phyloP scores from a whole-genome alignment of 2,888 invertebrate species.

The Zygaena filipendulae region DNA sequence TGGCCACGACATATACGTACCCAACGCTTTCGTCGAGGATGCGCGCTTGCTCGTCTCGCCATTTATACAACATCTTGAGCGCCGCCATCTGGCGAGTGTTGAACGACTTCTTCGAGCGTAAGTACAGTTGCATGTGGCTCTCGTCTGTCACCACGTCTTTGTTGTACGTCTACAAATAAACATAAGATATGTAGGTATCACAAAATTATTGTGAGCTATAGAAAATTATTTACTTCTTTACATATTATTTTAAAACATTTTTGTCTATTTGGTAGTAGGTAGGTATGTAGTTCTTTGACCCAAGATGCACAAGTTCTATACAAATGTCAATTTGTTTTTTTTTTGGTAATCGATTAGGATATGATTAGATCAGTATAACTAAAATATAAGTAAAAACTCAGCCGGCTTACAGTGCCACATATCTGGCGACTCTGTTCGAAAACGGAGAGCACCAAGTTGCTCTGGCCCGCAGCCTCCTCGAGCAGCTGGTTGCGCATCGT shows the following conservation, averaged over 20 bases:
- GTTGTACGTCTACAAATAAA: constrained; percentile 73
- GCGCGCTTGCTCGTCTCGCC: constrained; percentile 89
- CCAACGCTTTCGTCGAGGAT: constrained; percentile 90
- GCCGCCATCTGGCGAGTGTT: constrained; percentile 88
- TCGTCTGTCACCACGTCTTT: constrained; percentile 78
- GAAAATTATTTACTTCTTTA: too few relatives aligned
- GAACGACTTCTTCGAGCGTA: constrained; percentile 82
- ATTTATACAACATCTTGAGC: constrained; percentile 81
- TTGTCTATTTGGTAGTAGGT: too few relatives aligned
- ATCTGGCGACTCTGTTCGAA: constrained; percentile 79
- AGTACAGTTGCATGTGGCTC: constrained; percentile 80
- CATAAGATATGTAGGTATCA: too few relatives aligned
- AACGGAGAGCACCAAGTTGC: constrained; percentile 74
- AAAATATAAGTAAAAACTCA: too few relatives aligned
- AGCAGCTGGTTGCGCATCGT: constrained; percentile 80
- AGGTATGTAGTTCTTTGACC: too few relatives aligned
- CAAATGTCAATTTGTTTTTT: too few relatives aligned
- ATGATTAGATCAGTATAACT: too few relatives aligned
- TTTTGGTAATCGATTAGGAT: too few relatives aligned
- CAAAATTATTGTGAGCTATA: not conserved
- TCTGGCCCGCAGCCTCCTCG: constrained; percentile 48
- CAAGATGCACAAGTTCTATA: too few relatives aligned
- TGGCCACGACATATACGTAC: too few relatives aligned
- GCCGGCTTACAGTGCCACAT: constrained; percentile 65
- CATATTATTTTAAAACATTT: too few relatives aligned